Base-by-base conservation (phyloP, 2,888 invertebrate species). In the Diaphora mendica region DNA sequence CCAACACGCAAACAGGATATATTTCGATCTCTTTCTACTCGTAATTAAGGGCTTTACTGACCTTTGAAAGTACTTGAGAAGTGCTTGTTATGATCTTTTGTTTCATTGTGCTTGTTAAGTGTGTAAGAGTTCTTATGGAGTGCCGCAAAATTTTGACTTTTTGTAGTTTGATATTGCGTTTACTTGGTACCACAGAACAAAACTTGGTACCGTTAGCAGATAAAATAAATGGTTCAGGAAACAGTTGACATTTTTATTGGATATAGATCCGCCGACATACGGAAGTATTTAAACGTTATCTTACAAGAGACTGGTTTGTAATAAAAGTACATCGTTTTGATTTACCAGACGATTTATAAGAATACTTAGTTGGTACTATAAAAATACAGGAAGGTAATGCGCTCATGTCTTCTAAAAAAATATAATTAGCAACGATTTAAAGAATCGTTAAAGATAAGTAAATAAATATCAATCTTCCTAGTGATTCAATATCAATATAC, bases 41-140 rank as follows among this genome's bases (percentile, higher is more conserved):
- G 80, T 94, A 95, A 94, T 95, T 95, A 94, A 95, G 90, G 91
- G 92, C 89, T 88, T 92, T 82, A 87, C 91, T 92, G 94, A 93
- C 94, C 93, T 92, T 90, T 87, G 85, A 90, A 91, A 90, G 91
- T 89, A 86, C 90, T 90, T 91, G 89, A 91, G 90, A 90, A 93
- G 94, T 89, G 91, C 91, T 91, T 92, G 91, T 93, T 92, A 88
- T 92, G 92, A 92, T 91, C 91, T 90, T 91, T 95, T 95, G 93
- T 95, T 90, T 94, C 91, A 91, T 92, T 92, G 86, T 91, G 82
- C 82, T 83, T 77, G 87, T 88, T 85, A 88, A 90, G 90, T 88
- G 88, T 87, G 83, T 80, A 81, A 92, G 91, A 81, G 86, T 88
- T 77, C 91, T 94, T 89, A 84, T 77, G 79, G 78, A 79, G 84